These are phyloP conservation scores for Aethes cnicana DNA, from an alignment of 2,888 invertebrate genomes.

Conservation along the genomic window DNA sequence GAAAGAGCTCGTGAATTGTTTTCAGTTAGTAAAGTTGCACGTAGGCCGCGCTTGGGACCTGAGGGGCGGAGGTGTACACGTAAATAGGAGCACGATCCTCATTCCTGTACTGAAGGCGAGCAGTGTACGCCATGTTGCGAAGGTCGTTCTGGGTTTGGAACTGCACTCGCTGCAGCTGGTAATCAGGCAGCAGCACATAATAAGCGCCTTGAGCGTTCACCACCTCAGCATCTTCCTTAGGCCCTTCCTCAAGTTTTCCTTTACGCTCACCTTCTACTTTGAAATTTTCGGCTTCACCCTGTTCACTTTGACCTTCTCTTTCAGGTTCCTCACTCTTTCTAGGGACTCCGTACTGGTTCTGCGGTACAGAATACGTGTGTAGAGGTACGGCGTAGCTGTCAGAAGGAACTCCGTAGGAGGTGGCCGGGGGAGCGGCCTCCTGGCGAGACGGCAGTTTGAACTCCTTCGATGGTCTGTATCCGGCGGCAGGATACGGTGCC, in stretches of 20 bases:
- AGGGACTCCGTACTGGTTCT: conserved; percentile 58
- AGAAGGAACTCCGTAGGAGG: conserved; percentile 67
- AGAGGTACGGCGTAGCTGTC: conserved; percentile 70
- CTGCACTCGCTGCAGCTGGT: conserved; percentile 84
- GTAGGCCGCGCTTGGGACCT: conserved; percentile 60
- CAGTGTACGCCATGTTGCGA: conserved; percentile 85
- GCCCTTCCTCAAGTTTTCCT: conserved; percentile 51
- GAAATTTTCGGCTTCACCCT: conserved; percentile 30
- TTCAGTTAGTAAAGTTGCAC: conserved; percentile 52
- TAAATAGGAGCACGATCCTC: conserved; percentile 85
- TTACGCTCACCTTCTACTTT: conserved; percentile 36
- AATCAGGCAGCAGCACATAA: conserved; percentile 84
- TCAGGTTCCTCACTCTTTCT: conserved; percentile 33
- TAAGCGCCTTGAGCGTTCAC: conserved; percentile 80
- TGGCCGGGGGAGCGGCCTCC: conserved; percentile 57
- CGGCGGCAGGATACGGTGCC: conserved; percentile 68
- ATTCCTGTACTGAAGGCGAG: conserved; percentile 83
- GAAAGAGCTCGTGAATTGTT: not conserved
- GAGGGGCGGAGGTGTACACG: conserved; percentile 77
- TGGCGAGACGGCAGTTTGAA: conserved; percentile 67
- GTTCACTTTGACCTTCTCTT: conserved; percentile 6
- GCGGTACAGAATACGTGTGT: conserved; percentile 59
- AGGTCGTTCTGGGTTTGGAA: conserved; percentile 79
- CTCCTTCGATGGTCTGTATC: conserved; percentile 59
- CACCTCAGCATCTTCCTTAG: conserved; percentile 59